Percentiles rank a stretch among this genome's conserved stretches.
These are phyloP conservation scores for Origma solitaria DNA, from an alignment of 2,113 vertebrate genomes.

Conservation along the genomic window DNA sequence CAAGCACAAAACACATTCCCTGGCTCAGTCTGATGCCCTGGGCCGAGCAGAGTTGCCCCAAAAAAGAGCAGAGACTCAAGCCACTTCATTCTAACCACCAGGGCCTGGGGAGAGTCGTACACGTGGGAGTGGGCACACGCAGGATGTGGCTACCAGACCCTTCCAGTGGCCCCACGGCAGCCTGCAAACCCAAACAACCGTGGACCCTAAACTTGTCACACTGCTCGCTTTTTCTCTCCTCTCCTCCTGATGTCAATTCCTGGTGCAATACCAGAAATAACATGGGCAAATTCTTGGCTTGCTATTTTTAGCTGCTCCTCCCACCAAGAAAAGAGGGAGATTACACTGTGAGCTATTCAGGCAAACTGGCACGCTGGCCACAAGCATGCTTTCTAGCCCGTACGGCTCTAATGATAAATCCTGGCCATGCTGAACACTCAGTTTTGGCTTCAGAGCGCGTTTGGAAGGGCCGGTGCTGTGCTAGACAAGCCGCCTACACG, in stretches of 20 bases:
- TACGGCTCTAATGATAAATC: slow-evolving; percentile 23
- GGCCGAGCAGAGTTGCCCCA: not conserved
- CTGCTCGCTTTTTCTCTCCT: slow-evolving; percentile 4
- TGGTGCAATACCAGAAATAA: slow-evolving; percentile 67
- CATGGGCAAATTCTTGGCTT: slow-evolving; percentile 55
- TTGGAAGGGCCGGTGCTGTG: not conserved
- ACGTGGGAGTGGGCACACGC: rapidly evolving
- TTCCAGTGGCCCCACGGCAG: not conserved
- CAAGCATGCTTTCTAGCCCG: slow-evolving; percentile 23
- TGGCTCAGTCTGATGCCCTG: rapidly evolving
- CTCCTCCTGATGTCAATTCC: slow-evolving; percentile 24
- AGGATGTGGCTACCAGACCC: not conserved
- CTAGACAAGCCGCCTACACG: not conserved
- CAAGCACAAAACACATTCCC: not conserved
- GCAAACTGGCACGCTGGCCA: slow-evolving; percentile 39
- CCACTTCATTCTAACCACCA: rapidly evolving
- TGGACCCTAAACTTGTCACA: not conserved
- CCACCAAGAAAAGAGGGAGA: slow-evolving; percentile 13
- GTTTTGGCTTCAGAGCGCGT: not conserved
- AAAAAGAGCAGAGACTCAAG: not conserved
- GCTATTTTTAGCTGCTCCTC: slow-evolving; percentile 67
- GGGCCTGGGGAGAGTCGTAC: not conserved
- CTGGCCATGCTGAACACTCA: not conserved
- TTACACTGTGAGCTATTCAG: slow-evolving; percentile 60
- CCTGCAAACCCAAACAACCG: not conserved